Conservation (phyloP, 2,113 vertebrate genomes). For the Barbus barbus region DNA sequence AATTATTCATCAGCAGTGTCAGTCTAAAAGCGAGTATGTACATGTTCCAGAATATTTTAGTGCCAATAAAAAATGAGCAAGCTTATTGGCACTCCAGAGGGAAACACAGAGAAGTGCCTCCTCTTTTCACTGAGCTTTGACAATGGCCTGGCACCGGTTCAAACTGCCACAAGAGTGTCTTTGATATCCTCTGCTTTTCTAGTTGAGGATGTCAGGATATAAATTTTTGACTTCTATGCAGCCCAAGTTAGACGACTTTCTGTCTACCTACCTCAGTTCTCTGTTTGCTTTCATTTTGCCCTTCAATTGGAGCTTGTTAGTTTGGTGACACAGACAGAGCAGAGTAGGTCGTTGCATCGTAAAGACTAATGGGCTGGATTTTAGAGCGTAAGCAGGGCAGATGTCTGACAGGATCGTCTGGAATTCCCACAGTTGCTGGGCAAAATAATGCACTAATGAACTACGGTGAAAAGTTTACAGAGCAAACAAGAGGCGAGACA, state of each 20-base stretch:
- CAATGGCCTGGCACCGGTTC: conserved; percentile 25
- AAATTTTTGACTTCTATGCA: conserved; percentile 3
- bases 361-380: conserved; percentile 27
- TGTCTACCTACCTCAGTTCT: not conserved
- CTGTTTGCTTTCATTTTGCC: conserved; percentile 30
- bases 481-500: not conserved
- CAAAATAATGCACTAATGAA: conserved; percentile 24
- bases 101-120: conserved; percentile 33
- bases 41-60: conserved; percentile 33
- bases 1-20: conserved; percentile 47
- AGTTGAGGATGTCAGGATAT: not conserved
- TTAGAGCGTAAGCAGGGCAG: not conserved
- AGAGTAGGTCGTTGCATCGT: not conserved
- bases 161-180: conserved; percentile 1
- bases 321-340: conserved; percentile 24
- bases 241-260: not conserved
- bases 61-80: conserved; percentile 33
- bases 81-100: conserved; percentile 39
- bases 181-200: conserved; percentile 17
- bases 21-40: conserved; percentile 24
- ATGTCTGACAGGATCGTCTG: conserved; percentile 28
- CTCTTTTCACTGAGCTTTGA: conserved; percentile 22
- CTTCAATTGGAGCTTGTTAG: conserved; percentile 33
- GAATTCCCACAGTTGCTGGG: conserved; percentile 28
- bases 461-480: conserved; percentile 20